Evolutionary conservation across 2,113 vertebrate species (phyloP), one percentile per base, ranked within the genome.

Genomic region (Pseudorhombus dupliciocellatus): DNA sequence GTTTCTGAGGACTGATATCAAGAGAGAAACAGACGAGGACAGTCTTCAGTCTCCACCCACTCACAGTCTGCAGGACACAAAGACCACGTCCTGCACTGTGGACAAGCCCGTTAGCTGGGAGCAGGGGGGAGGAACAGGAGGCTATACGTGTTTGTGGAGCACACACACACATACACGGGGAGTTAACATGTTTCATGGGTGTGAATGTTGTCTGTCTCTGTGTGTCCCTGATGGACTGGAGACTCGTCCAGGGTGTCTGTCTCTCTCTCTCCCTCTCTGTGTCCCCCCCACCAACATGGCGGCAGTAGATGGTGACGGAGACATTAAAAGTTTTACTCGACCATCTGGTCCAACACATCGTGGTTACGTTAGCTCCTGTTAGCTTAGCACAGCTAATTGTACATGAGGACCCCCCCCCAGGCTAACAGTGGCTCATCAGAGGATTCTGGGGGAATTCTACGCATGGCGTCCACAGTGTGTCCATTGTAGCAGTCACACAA

Each of bases 361-460:
- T 37, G 34, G 10, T 37, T 3, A 37, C 10, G 4, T 37, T 10
- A 37, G 10, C 34, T 37, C 34, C 34, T 11, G 10, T 37, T 12
- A 37, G 34, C 34, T 37, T 37, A 37, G 34, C 34, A 37, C 34
- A 37, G 34, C 34, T 37, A 37, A 75, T 80, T 89, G 82, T 83
- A 48, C 40, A n/a, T 31, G 77, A 88, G 80, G 80, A 48, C 42
- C 50, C n/a, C 48, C 48, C 8, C 73, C 63, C 90, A 95, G 85
- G 94, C 94, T 94, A 94, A 94, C 94, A 95, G 94, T 95, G 59
- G 91, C 84, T 95, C 95, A 96, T 96, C 96, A 96, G 95, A 98
- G 95, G 95, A 97, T 96, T 97, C 96, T 96, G 96, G 93, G 95
- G 96, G 96, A 97, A 97, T 97, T 96, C 96, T 95, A 94, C 93